Percentiles rank a stretch among this genome's conserved stretches.
Evolutionary conservation across 1,140 invertebrate species (phyloP).

Genomic region (Drosophila leontia): DNA sequence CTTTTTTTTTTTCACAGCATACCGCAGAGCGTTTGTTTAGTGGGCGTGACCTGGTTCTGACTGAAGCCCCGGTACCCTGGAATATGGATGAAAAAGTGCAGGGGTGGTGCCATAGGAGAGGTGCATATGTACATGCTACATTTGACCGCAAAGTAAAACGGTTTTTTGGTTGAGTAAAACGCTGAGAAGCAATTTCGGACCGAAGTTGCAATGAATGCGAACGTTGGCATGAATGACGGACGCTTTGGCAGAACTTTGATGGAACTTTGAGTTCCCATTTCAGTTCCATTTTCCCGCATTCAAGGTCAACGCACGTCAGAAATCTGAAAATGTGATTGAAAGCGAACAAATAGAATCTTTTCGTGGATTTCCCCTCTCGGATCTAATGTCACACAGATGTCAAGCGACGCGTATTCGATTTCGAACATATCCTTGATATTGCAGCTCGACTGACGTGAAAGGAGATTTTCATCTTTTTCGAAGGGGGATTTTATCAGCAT

Average conservation of each 20-base stretch:
- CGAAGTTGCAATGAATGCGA: slow-evolving; percentile 71
- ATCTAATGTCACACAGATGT: slow-evolving; percentile 46
- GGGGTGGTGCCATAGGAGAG: not conserved
- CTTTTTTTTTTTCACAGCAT: slow-evolving; percentile 58
- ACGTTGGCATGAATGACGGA: slow-evolving; percentile 62
- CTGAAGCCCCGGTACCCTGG: slow-evolving; percentile 4
- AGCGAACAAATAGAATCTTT: slow-evolving; percentile 47
- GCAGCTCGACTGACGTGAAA: slow-evolving; percentile 39
- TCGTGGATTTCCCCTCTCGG: slow-evolving; percentile 13
- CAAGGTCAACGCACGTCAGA: slow-evolving; percentile 43
- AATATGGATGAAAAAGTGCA: slow-evolving; percentile 9
- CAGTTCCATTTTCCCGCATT: slow-evolving; percentile 13
- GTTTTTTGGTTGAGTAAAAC: slow-evolving; percentile 66
- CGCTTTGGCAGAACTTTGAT: slow-evolving; percentile 50
- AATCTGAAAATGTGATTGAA: slow-evolving; percentile 51
- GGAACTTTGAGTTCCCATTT: slow-evolving; percentile 38
- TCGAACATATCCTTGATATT: slow-evolving; percentile 31
- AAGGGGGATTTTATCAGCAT: slow-evolving; percentile 8
- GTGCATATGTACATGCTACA: slow-evolving; percentile 75
- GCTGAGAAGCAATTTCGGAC: slow-evolving; percentile 70
- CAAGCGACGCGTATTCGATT: slow-evolving; percentile 28
- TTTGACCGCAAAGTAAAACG: slow-evolving; percentile 80
- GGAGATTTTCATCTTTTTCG: slow-evolving; percentile 26
- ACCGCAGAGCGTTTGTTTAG: slow-evolving; percentile 68
- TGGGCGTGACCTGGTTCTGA: slow-evolving; percentile 53